Base-by-base conservation (phyloP, 2,888 invertebrate species). In the Trisateles emortualis region DNA sequence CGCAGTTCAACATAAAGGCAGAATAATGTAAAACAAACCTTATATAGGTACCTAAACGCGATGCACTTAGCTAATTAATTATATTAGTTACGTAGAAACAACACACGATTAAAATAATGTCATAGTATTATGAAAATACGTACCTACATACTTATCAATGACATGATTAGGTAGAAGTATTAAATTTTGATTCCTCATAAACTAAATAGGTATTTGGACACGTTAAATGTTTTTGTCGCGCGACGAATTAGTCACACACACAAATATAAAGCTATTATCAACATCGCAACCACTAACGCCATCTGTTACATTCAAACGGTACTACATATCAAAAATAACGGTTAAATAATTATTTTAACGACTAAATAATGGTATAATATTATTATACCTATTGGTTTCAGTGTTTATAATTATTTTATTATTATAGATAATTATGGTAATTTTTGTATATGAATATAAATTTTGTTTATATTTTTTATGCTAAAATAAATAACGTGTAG, bases 231-330 rank as follows among this genome's bases (percentile, higher is more conserved):
- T 58, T 59, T 57, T 54, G 44, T 47, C 45, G 59, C 59, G 42
- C 50, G 38, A 44, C 11, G 57, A 59, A 68, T 71, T 69, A 69
- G 68, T 71, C 68, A 71, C 53, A 52, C 61, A 59, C 36, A 55
- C 24, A 53, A 50, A 44, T 52, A 19, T 29, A 26, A 26, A 6
- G 9, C 22, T 59, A 50, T 46, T 32, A 38, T 14, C 14, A 46
- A 39, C 32, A 58, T 42, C 11, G 56, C n/a, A 17, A 75, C 79
- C 24, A 49, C 70, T 83, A 75, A 47, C 84, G 83, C 83, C 85
- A 84, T 83, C 84, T 84, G 45, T 75, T 60, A 41, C 10, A 29
- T 16, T 29, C 6, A 24, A 48, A 16, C 24, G 30, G 3, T 24
- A 57, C 19, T 40, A 35, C 14, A 43, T 52, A 59, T 47, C 24